These are phyloP conservation scores for Xenentodon cancila DNA, from an alignment of 2,797 vertebrate genomes.

Conservation along the genomic window DNA sequence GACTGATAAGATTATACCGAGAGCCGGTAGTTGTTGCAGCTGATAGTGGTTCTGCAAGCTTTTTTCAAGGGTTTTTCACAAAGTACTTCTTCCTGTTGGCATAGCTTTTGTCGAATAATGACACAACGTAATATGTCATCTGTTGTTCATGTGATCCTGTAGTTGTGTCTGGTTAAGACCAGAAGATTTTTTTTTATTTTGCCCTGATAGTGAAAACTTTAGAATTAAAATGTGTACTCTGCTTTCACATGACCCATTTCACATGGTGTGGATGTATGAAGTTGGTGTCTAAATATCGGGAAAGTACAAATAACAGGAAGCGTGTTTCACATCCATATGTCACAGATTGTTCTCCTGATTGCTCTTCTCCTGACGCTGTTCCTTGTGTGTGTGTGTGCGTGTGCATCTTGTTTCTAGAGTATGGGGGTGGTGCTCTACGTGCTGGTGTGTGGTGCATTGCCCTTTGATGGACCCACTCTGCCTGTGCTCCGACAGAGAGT, in stretches of 20 bases:
- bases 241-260: background rate
- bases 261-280: background rate
- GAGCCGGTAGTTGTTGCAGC: too few species aligned
- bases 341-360: constrained; percentile 28
- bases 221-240: too few species aligned
- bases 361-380: constrained; percentile 28
- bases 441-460: constrained; percentile 95
- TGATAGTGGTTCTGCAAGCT: too few species aligned
- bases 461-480: constrained; percentile 96
- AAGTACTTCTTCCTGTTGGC: too few species aligned
- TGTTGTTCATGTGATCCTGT: too few species aligned
- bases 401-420: constrained; percentile 83
- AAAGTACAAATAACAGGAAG: background rate
- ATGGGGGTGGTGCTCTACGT: constrained; percentile 99
- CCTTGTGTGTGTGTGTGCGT: constrained; percentile 11
- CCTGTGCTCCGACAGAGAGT: constrained; percentile 96
- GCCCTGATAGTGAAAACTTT: too few species aligned
- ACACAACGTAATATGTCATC: too few species aligned
- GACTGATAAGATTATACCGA: too few species aligned
- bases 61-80: too few species aligned
- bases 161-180: too few species aligned
- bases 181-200: too few species aligned
- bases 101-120: too few species aligned
- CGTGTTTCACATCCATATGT: constrained; percentile 9
- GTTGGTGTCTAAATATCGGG: constrained; percentile 1